phyloP scores from a whole-genome alignment of 2,888 invertebrate species.

The Pyrocoelia pectoralis region DNA sequence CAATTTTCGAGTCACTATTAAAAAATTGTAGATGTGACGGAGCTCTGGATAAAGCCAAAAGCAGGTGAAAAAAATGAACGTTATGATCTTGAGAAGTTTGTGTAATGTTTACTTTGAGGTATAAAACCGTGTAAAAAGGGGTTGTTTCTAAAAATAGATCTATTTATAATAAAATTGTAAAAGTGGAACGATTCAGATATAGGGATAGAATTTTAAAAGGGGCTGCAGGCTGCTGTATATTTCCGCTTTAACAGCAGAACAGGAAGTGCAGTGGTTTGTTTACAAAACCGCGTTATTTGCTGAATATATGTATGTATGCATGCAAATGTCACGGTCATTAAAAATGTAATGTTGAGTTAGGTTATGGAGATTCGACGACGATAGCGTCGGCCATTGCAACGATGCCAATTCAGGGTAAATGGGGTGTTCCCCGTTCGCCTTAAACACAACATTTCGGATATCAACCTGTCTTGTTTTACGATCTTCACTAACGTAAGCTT shows the following conservation, averaged over 20 bases:
- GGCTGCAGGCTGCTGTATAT: conserved; percentile 15
- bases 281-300: conserved; percentile 28
- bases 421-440: conserved; percentile 26
- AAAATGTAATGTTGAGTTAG: conserved; percentile 53
- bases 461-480: conserved; percentile 33
- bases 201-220: conserved; percentile 22
- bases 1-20: not conserved
- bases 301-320: conserved; percentile 23
- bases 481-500: conserved; percentile 21
- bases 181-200: conserved; percentile 17
- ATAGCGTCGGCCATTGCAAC: conserved; percentile 25
- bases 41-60: conserved; percentile 8
- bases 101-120: conserved; percentile 8
- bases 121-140: conserved; percentile 14
- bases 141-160: conserved; percentile 16
- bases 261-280: conserved; percentile 35
- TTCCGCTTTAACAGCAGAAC: conserved; percentile 25
- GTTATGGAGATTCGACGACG: conserved; percentile 45
- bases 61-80: conserved; percentile 7
- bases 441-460: conserved; percentile 25
- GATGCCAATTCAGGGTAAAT: conserved; percentile 30
- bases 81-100: conserved; percentile 12
- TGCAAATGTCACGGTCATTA: conserved; percentile 43
- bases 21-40: conserved; percentile 10
- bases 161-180: conserved; percentile 32